Evolutionary conservation across 2,797 vertebrate species (phyloP), one percentile per base, ranked within the genome.

Genomic region (Remorina albescens): DNA sequence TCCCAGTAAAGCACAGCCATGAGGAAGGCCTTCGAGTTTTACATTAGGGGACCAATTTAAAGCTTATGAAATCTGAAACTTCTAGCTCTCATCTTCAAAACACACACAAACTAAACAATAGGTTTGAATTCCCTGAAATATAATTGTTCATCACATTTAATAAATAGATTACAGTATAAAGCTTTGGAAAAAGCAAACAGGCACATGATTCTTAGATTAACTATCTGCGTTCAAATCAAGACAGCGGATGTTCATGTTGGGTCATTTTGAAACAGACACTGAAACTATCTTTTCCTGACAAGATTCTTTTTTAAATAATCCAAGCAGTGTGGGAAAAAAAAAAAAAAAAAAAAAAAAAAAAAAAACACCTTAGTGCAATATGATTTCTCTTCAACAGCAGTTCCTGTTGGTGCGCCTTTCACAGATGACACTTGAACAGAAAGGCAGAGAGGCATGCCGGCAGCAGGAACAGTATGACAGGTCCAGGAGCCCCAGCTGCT

Each of bases 391-490:
- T 71, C 15, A 58, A n/a, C 21, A 62, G n/a, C 4, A 28, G 15
- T 32, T 64, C 3, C 5, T 5, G 4, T 21, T 2, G 5, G 2
- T 18, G 3, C 13, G 57, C 4, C 15, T 10, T 50, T 68, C 11
- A 69, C 6, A 39, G 26, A 53, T 32, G 5, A 11, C 61, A 15
- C 37, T 60, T 37, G 71, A 8, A 19, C 11, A 19, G 65, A 58
- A 44, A 65, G 34, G 21, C 32, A 19, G 13, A 67, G 18, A 80
- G 64, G 32, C 53, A 67, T 4, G 60, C n/a, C 32, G 89, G 54
- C 57, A 85, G 68, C 30, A 85, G 42, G 34, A 67, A 12, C 13
- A 58, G 21, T 1, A 57, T 0, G 19, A 46, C 0, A 8, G 64
- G 57, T 23, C 5, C 8, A 1, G 41, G 16, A 6, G 16, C 3